Evolutionary conservation across 1,140 invertebrate species (phyloP).

Genomic region (Hermetia illucens): DNA sequence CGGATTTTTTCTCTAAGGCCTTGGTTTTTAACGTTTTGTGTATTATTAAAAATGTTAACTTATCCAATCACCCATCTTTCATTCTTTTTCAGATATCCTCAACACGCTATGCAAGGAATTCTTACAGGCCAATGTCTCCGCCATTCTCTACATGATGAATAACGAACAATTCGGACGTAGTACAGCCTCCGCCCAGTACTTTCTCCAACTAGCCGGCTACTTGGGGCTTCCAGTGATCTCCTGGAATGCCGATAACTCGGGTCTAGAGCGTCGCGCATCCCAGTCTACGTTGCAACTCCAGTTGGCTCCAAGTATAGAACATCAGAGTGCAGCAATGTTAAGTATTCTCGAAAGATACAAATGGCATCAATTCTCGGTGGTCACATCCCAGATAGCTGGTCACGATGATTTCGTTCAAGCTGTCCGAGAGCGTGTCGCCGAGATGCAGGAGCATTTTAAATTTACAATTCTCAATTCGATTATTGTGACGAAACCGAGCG

Average conservation of each 20-base stretch:
- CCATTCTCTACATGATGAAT: slow-evolving; percentile 88
- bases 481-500: slow-evolving; percentile 53
- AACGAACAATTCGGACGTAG: slow-evolving; percentile 74
- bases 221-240: slow-evolving; percentile 76
- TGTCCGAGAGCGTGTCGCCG: slow-evolving; percentile 68
- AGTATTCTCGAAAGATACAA: slow-evolving; percentile 87
- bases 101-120: slow-evolving; percentile 79
- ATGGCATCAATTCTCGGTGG: slow-evolving; percentile 91
- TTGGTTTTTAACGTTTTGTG: no score
- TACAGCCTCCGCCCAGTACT: slow-evolving; percentile 86
- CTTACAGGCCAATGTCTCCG: slow-evolving; percentile 73
- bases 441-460: slow-evolving; percentile 74
- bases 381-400: slow-evolving; percentile 84
- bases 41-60: no score
- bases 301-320: slow-evolving; percentile 82
- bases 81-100: slow-evolving; percentile 60
- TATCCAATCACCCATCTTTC: no score
- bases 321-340: slow-evolving; percentile 86
- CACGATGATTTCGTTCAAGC: slow-evolving; percentile 91
- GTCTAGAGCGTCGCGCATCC: slow-evolving; percentile 61
- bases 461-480: slow-evolving; percentile 76
- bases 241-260: slow-evolving; percentile 90
- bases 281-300: slow-evolving; percentile 76
- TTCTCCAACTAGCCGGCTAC: slow-evolving; percentile 79
- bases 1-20: no score